phyloP scores from a whole-genome alignment of 2,797 vertebrate species.

The Heteromormyrus szaboi region DNA sequence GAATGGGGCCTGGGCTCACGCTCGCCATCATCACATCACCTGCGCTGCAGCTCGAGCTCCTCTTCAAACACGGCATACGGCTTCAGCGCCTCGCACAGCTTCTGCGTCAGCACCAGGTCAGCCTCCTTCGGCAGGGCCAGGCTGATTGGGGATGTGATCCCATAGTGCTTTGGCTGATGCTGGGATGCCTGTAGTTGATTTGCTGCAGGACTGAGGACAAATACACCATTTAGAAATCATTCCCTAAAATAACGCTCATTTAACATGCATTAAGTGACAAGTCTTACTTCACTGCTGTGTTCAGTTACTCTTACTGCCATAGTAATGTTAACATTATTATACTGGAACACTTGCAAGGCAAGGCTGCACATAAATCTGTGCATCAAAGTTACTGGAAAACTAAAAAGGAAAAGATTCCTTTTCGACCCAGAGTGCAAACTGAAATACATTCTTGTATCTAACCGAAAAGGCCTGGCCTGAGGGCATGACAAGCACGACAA shows the following conservation, averaged over 20 bases:
- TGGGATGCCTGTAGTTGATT: constrained; percentile 62
- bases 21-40: constrained; percentile 49
- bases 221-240: not conserved
- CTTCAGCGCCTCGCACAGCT: constrained; percentile 71
- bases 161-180: constrained; percentile 72
- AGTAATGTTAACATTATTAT: not conserved
- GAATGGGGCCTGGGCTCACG: not conserved
- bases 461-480: not conserved
- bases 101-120: constrained; percentile 72
- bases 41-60: constrained; percentile 75
- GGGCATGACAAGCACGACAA: not conserved
- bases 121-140: constrained; percentile 72
- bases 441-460: not conserved
- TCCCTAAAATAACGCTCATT: not conserved
- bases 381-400: not conserved
- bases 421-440: not conserved
- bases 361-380: not conserved
- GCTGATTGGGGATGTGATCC: constrained; percentile 83
- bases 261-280: not conserved
- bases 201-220: constrained; percentile 62
- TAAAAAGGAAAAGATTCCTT: not conserved
- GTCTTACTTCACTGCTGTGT: not conserved
- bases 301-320: not conserved
- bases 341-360: not conserved
- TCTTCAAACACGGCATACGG: constrained; percentile 79